phyloP scores from a whole-genome alignment of 2,797 vertebrate genomes.

The Rallus crepitans region DNA sequence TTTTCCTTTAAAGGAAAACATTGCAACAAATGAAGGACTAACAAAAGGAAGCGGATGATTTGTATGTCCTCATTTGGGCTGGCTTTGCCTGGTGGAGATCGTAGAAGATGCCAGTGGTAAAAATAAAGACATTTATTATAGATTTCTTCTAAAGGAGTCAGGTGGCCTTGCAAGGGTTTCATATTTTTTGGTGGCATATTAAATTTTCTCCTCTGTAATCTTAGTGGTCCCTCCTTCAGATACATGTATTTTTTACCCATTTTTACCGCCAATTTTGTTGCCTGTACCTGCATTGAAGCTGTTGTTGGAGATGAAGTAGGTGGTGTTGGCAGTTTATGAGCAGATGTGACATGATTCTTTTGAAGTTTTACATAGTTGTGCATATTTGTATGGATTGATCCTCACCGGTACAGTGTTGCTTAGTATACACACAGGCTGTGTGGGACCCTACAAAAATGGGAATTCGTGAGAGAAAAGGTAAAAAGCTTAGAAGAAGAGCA shows the following conservation, averaged over 20 bases:
- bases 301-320: background rate
- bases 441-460: background rate
- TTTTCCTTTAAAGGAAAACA: conserved; percentile 46
- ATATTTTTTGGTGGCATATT: background rate
- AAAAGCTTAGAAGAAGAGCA: background rate
- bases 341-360: background rate
- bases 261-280: background rate
- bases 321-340: background rate
- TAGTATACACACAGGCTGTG: background rate
- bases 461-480: background rate
- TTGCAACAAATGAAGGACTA: background rate
- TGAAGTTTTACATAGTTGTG: background rate
- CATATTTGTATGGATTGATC: background rate
- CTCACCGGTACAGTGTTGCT: background rate
- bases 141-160: background rate
- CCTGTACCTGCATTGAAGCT: background rate
- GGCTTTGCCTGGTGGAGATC: background rate
- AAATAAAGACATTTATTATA: background rate
- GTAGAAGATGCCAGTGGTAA: background rate
- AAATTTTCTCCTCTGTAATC: background rate
- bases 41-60: background rate
- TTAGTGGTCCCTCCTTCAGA: background rate
- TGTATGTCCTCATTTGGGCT: background rate
- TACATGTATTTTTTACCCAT: background rate
- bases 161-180: background rate